Evolutionary conservation across 1,140 invertebrate species (phyloP).

Genomic region (Drosophila bocki): DNA sequence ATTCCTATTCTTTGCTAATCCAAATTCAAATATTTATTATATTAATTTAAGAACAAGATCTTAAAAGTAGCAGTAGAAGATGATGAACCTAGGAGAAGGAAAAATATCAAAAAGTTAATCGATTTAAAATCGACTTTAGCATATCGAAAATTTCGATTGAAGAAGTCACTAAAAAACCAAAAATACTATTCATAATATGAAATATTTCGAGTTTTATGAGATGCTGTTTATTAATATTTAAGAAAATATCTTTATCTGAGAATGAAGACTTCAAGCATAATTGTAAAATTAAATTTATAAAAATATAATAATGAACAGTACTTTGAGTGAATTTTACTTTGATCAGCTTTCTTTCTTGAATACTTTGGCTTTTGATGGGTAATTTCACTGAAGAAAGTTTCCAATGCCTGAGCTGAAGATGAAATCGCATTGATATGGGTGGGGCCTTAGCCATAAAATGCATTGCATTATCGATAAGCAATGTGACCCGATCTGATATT

Average conservation of each 20-base stretch:
- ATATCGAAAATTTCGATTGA: not conserved
- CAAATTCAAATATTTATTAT: too few species aligned
- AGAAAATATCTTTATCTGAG: not conserved
- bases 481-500: not conserved
- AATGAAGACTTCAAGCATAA: not conserved
- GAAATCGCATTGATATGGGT: constrained; percentile 18
- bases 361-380: not conserved
- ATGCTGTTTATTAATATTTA: not conserved
- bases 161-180: not conserved
- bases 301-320: not conserved
- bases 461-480: constrained; percentile 11
- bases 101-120: not conserved
- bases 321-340: not conserved
- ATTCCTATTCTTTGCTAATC: too few species aligned
- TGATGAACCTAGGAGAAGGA: not conserved
- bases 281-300: not conserved
- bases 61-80: not conserved
- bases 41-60: not conserved
- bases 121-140: not conserved
- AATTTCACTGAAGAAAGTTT: constrained; percentile 29
- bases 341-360: constrained; percentile 12
- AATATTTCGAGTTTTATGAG: not conserved
- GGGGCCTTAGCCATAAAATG: not conserved
- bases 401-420: not conserved
- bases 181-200: not conserved